phyloP scores from a whole-genome alignment of 1,140 invertebrate species.

The Drosophila aff. region DNA sequence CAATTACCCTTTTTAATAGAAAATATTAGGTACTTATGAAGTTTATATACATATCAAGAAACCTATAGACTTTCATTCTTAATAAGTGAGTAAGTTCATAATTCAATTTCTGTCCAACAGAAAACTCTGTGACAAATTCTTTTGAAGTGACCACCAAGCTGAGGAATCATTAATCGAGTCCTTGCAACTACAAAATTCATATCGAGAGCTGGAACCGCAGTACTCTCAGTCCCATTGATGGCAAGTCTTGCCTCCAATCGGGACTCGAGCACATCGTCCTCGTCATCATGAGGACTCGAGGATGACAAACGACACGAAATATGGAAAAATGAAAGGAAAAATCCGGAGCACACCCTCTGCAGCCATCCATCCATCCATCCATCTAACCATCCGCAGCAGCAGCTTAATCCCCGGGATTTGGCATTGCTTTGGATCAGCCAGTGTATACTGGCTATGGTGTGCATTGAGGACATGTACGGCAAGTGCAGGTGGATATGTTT shows the following conservation, averaged over 20 bases:
- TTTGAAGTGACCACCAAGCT: constrained; percentile 28
- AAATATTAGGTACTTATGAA: not conserved
- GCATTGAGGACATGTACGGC: constrained; percentile 14
- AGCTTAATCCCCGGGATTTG: constrained; percentile 43
- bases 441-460: not conserved
- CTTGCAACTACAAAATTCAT: constrained; percentile 22
- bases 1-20: not conserved
- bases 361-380: constrained; percentile 33
- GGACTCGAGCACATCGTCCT: constrained; percentile 50
- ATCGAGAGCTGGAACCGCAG: constrained; percentile 24
- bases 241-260: constrained; percentile 35
- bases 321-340: constrained; percentile 58
- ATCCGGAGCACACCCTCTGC: constrained; percentile 40
- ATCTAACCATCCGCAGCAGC: constrained; percentile 31
- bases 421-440: constrained; percentile 42
- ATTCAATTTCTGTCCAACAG: not conserved
- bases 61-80: too few relatives aligned
- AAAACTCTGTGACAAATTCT: constrained; percentile 1
- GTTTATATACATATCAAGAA: too few relatives aligned
- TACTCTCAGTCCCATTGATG: not conserved
- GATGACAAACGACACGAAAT: constrained; percentile 46
- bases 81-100: not conserved
- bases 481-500: constrained; percentile 35
- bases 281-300: constrained; percentile 21
- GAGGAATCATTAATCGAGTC: constrained; percentile 30